Evolutionary conservation across 1,140 invertebrate genomes (phyloP).

Genomic region (Portunus trituberculatus): DNA sequence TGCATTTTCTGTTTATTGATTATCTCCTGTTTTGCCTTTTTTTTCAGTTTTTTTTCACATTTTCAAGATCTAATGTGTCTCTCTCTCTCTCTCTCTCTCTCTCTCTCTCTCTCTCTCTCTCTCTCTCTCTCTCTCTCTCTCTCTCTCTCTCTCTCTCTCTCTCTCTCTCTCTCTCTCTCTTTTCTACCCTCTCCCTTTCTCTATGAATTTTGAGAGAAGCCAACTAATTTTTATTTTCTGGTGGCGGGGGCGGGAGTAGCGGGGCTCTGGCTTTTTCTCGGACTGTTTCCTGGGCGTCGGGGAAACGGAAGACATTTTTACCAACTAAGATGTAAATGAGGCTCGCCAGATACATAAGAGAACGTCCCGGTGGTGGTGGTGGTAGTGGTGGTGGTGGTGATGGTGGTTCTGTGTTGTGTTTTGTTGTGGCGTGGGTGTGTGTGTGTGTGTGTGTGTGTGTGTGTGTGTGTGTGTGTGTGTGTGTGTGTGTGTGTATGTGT

Average conservation of each 20-base stretch:
- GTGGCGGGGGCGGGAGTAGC: not conserved
- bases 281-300: not conserved
- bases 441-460: conserved; percentile 33
- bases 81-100: conserved; percentile 18
- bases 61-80: not conserved
- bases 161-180: conserved; percentile 20
- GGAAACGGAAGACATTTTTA: conserved; percentile 14
- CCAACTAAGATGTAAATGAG: conserved; percentile 22
- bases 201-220: conserved; percentile 14
- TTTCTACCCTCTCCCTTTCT: not conserved
- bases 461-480: not conserved
- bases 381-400: not conserved
- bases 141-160: conserved; percentile 20
- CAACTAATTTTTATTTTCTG: not conserved
- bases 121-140: conserved; percentile 20
- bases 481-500: too few species aligned
- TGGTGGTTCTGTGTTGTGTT: not conserved
- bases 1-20: not conserved
- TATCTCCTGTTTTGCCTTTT: too few species aligned
- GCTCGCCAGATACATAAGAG: conserved; percentile 11
- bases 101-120: conserved; percentile 20
- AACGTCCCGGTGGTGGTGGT: not conserved
- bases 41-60: too few species aligned
- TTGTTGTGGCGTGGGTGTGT: conserved; percentile 1
- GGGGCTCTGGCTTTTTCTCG: not conserved